These are phyloP conservation scores for Dicyrtomina minuta DNA, from an alignment of 2,888 invertebrate genomes.

Conservation along the genomic window DNA sequence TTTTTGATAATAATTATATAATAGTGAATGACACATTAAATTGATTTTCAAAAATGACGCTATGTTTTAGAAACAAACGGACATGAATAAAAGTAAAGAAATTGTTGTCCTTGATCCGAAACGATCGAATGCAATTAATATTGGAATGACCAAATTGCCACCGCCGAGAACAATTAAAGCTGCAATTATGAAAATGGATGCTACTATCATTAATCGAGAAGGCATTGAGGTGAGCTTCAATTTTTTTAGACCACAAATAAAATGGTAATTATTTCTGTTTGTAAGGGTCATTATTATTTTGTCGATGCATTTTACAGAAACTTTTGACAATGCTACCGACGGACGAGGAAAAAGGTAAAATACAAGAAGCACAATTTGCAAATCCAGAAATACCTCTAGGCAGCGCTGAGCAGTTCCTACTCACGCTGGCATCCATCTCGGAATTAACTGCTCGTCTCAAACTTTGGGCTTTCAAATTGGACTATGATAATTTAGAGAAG, in stretches of 20 bases:
- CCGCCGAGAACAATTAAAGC: conserved; percentile 97
- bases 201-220: conserved; percentile 95
- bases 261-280: not conserved
- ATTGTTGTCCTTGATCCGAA: conserved; percentile 94
- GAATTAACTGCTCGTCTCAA: conserved; percentile 89
- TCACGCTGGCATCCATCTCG: conserved; percentile 91
- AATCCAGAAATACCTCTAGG: conserved; percentile 89
- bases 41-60: too few species aligned
- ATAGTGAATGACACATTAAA: too few species aligned
- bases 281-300: too few species aligned
- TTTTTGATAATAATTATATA: too few species aligned
- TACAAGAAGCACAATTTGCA: conserved; percentile 90
- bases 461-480: conserved; percentile 97
- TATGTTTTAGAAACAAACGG: conserved; percentile 71
- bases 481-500: conserved; percentile 93
- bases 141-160: conserved; percentile 97
- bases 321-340: conserved; percentile 95
- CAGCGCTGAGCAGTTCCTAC: conserved; percentile 97
- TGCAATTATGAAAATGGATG: conserved; percentile 99
- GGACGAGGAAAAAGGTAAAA: conserved; percentile 93
- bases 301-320: too few species aligned
- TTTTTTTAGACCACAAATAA: not conserved
- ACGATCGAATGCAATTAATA: conserved; percentile 98
- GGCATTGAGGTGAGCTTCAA: conserved; percentile 75
- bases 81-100: conserved; percentile 82